Evolutionary conservation across 2,797 vertebrate species (phyloP).

Genomic region (Anisognathus igniventris): DNA sequence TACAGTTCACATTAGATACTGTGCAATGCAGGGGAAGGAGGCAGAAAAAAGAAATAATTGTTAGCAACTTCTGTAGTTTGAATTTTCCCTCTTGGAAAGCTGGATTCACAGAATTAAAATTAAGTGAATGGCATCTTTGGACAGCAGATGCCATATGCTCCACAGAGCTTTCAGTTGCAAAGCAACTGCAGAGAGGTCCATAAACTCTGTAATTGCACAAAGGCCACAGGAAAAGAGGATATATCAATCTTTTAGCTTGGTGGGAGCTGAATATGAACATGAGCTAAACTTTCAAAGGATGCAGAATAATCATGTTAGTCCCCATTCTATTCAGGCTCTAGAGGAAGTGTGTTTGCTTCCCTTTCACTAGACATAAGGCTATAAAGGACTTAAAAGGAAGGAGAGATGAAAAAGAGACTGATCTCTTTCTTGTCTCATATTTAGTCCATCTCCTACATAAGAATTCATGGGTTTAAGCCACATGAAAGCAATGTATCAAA

Average conservation of each 20-base stretch:
- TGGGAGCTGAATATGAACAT: background rate
- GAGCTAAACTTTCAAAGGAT: background rate
- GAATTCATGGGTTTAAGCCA: accelerated
- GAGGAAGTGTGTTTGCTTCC: background rate
- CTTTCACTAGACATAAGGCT: background rate
- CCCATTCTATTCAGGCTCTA: background rate
- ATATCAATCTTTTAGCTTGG: background rate
- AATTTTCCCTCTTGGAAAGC: background rate
- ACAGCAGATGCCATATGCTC: background rate
- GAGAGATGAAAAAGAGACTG: background rate
- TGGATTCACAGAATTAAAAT: background rate
- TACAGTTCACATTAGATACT: background rate
- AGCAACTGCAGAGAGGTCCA: background rate
- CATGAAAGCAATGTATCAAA: background rate
- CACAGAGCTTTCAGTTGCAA: background rate
- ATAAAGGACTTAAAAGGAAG: background rate
- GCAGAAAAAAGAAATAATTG: background rate
- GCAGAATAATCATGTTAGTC: background rate
- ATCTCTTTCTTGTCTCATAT: background rate
- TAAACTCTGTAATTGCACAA: background rate
- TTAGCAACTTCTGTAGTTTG: background rate
- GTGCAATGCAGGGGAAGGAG: background rate
- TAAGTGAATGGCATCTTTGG: background rate
- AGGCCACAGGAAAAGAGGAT: background rate
- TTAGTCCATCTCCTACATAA: background rate